Base-by-base conservation (phyloP, 2,888 invertebrate species). In the Lamproptera curius region DNA sequence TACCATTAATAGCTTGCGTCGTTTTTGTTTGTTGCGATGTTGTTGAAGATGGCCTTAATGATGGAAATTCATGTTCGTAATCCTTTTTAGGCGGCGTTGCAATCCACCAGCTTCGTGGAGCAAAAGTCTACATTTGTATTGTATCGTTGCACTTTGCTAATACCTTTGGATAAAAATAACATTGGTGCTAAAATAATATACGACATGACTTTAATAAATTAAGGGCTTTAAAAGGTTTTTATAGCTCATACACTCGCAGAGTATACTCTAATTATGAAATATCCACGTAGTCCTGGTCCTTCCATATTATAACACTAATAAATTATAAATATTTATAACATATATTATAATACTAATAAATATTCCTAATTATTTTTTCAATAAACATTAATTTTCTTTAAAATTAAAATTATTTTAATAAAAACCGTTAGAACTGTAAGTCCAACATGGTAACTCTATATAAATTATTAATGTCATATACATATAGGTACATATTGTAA, bases 61-160 rank as follows among this genome's bases (percentile, higher is more conserved):
- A 52, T 10, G 75, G 75, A 46, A 70, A 75, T 50, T 74, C 64
- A 4, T 63, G 54, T 45, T 62, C 58, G 56, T 67, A 67, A 52
- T 76, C 64, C 55, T 61, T 68, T 61, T 78, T 78, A 28, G 68
- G 61, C 15, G 56, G 62, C 46, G 57, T 59, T 34, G 54, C 45
- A 37, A 61, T 54, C 5, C 58, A 33, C 76, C 76, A 36, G 70
- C 68, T 73, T 87, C 86, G 40, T 86, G 86, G 17, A 73, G 52
- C 59, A 87, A 66, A 87, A 87, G 51, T 87, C 86, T 3, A 67
- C 70, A 54, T 72, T 82, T 3, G 73, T 60, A 63, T 74, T 80
- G 47, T 70, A 65, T 34, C 66, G 59, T 47, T 73, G 67, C n/a
- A 54, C 62, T 52, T 53, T 63, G 42, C 43, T 70, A 43, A 70